Evolutionary conservation across 2,797 vertebrate genomes (phyloP), one percentile per base, ranked within the genome.

Genomic region (Acanthurus lineatus): DNA sequence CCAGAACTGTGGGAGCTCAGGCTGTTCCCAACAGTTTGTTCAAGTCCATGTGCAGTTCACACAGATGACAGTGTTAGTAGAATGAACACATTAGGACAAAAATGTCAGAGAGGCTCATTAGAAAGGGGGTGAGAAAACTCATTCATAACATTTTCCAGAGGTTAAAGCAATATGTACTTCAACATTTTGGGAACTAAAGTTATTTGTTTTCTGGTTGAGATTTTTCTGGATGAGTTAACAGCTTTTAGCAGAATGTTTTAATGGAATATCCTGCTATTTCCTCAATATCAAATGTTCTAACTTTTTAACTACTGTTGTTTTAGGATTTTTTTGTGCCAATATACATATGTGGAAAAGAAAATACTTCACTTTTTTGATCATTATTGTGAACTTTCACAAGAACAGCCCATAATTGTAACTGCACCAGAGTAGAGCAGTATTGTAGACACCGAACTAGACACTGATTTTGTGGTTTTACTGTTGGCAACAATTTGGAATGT

Each of bases 11-110:
- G 45, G n/a, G 59, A 76, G 53, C 54, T 40, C 4, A 12, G 16
- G 42, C 9, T 6, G 28, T 57, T 15, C 25, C 48, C 42, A 32
- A 68, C 20, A 66, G 60, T 80, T 84, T 63, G 61, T 52, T 66
- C 40, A 52, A 28, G 69, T n/a, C 51, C 10, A n/a, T 22, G 25
- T 56, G 32, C 35, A n/a, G 56, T 14, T 5, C 58, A 58, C 19
- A 70, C 22, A 62, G 45, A 77, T 64, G 45, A 67, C 11, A 32
- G 54, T 20, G 45, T 54, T 56, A 28, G 69, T 44, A 51, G 67
- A 17, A 70, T 60, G 48, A 73, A 81, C 25, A 62, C 38, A 52
- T 25, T 10, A 3, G 51, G 28, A 20, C 28, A 32, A 47, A 49
- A n/a, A 35, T 4, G 14, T 60, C 11, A 8, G n/a, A 22, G 53